Evolutionary conservation across 2,113 vertebrate genomes (phyloP).

Genomic region (Anarrhichthys ocellatus): DNA sequence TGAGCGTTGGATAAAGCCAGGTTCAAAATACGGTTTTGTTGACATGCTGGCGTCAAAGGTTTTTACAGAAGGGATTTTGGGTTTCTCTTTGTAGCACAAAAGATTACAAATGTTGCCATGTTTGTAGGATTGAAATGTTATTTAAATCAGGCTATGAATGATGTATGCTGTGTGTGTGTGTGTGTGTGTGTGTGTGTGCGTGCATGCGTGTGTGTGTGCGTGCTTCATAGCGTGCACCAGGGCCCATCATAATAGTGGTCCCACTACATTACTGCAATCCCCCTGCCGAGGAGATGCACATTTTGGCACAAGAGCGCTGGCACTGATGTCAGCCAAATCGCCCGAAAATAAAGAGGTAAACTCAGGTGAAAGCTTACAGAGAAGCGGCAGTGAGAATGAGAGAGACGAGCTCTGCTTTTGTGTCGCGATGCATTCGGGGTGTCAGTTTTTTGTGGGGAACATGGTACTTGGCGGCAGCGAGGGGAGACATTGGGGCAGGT

Average conservation of each 20-base stretch:
- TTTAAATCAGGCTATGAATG: too few species aligned
- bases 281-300: background rate
- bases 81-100: too few species aligned
- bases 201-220: too few species aligned
- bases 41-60: too few species aligned
- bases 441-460: slow-evolving; percentile 36
- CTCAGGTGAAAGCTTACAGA: background rate
- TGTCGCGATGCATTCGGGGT: background rate
- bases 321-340: background rate
- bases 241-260: too few species aligned
- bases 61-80: too few species aligned
- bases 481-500: slow-evolving; percentile 2
- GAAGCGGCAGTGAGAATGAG: background rate
- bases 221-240: too few species aligned
- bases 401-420: slow-evolving; percentile 6
- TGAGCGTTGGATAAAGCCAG: background rate
- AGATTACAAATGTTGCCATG: too few species aligned
- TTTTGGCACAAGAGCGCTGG: background rate
- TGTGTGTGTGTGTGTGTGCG: too few species aligned
- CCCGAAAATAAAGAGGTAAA: background rate
- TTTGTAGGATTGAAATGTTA: too few species aligned
- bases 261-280: background rate
- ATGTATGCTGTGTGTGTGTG: too few species aligned
- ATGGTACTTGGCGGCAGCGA: slow-evolving; percentile 17
- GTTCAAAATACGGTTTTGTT: background rate